These are phyloP conservation scores for Apodemus speciosus DNA, from an alignment of 2,113 vertebrate genomes.

Conservation along the genomic window DNA sequence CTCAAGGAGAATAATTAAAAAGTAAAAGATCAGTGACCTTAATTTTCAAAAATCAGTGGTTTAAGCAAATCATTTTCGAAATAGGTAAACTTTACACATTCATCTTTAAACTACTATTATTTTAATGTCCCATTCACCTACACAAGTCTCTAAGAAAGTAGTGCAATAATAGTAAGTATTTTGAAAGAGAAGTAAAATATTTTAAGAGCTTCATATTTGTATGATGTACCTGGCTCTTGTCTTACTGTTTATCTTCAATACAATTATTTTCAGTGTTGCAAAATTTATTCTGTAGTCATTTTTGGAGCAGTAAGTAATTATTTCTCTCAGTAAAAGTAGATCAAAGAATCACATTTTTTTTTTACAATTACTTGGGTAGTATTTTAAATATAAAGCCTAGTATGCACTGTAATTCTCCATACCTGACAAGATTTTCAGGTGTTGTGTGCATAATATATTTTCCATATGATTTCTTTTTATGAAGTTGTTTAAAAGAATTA, in stretches of 20 bases:
- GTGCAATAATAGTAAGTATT: background rate
- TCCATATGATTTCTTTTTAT: background rate
- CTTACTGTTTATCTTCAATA: slow-evolving; percentile 2
- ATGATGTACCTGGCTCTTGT: background rate
- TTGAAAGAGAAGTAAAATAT: slow-evolving; percentile 39
- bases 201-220: background rate
- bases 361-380: background rate
- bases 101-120: background rate
- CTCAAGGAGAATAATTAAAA: background rate
- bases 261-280: background rate
- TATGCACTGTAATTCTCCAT: background rate
- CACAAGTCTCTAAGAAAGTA: background rate
- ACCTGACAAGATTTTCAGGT: background rate
- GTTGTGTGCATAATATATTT: background rate
- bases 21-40: background rate
- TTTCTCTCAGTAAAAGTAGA: background rate
- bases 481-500: background rate
- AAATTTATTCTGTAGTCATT: background rate
- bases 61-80: background rate
- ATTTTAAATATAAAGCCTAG: background rate
- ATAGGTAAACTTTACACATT: background rate
- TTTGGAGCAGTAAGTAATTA: background rate
- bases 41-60: slow-evolving; percentile 6
- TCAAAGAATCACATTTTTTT: background rate
- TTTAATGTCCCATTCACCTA: background rate